phyloP scores from a whole-genome alignment of 2,888 invertebrate genomes.

The Melipona beecheii region DNA sequence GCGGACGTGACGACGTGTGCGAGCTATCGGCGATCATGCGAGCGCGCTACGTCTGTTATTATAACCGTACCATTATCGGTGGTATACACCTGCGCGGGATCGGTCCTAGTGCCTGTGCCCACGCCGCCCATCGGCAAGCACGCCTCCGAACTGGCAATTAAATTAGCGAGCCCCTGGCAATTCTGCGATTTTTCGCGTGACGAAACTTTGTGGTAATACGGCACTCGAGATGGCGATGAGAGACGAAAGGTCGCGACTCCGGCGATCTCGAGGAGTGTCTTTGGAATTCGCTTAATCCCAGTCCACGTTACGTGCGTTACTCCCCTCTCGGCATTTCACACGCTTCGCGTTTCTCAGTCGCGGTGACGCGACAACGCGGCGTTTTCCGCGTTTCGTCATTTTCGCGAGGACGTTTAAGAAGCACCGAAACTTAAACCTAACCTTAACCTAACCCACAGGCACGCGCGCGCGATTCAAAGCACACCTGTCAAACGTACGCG shows the following conservation, averaged over 20 bases:
- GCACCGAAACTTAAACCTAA: too few relatives aligned
- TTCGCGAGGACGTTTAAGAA: background rate
- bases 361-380: background rate
- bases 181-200: constrained; percentile 36
- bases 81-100: constrained; percentile 70
- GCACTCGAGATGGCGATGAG: background rate
- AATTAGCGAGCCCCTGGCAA: constrained; percentile 64
- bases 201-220: constrained; percentile 35
- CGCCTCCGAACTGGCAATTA: constrained; percentile 66
- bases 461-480: background rate
- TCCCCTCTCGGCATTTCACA: too few relatives aligned
- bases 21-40: constrained; percentile 39
- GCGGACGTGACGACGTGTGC: constrained; percentile 47
- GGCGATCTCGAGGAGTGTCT: background rate
- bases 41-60: constrained; percentile 72
- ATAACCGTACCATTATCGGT: constrained; percentile 78
- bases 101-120: constrained; percentile 18
- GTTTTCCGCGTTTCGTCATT: background rate
- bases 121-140: constrained; percentile 52
- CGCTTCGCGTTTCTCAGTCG: background rate
- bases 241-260: constrained; percentile 9
- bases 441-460: too few relatives aligned
- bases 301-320: background rate
- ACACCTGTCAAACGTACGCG: constrained; percentile 2
- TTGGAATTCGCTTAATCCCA: constrained; percentile 16